phyloP scores from a whole-genome alignment of 2,113 vertebrate species.

The Odocoileus hemionus region DNA sequence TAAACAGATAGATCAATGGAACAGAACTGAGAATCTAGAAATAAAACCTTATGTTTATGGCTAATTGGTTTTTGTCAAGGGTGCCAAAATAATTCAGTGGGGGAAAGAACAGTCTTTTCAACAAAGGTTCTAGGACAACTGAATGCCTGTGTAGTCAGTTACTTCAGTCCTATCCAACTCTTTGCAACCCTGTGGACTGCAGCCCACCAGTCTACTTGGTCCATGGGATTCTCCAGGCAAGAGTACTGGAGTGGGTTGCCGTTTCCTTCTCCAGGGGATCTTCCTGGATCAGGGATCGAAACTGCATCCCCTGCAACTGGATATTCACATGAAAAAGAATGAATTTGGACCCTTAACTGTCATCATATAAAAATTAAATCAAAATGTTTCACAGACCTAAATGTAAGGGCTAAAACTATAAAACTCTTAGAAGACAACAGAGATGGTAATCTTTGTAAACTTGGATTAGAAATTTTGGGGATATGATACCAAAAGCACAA shows the following conservation, averaged over 20 bases:
- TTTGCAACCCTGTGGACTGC: not conserved
- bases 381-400: not conserved
- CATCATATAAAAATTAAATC: not conserved
- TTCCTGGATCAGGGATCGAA: not conserved
- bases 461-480: not conserved
- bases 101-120: not conserved
- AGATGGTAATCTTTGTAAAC: not conserved
- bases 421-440: not conserved
- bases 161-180: not conserved
- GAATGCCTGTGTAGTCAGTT: not conserved
- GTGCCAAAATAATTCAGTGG: not conserved
- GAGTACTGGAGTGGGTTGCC: not conserved
- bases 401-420: not conserved
- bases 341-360: not conserved
- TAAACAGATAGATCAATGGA: not conserved
- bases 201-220: rapidly evolving
- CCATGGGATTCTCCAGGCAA: not conserved
- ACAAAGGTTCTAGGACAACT: not conserved
- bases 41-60: not conserved
- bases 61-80: not conserved
- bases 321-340: not conserved
- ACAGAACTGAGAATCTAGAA: not conserved
- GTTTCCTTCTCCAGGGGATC: not conserved
- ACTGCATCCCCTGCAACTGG: not conserved
- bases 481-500: not conserved